Conservation (phyloP, 2,113 vertebrate species). For the Coracopsis vasa region DNA sequence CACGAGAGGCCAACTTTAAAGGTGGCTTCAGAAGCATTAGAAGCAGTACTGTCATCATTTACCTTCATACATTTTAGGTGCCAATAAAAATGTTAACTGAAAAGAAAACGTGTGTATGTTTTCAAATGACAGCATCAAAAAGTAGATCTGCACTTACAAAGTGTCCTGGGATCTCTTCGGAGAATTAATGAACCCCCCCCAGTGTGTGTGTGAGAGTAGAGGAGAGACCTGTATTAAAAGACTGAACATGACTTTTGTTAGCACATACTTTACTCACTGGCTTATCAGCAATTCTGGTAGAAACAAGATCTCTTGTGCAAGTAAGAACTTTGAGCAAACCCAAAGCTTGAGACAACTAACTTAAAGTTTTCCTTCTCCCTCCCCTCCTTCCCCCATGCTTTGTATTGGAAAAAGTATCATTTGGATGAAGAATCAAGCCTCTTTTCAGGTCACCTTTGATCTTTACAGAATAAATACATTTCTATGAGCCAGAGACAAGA, state of each 20-base stretch:
- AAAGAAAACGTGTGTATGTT: neutral
- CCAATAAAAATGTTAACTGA: neutral
- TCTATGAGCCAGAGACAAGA: neutral
- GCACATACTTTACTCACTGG: neutral
- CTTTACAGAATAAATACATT: neutral
- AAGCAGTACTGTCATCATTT: neutral
- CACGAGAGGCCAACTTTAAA: neutral
- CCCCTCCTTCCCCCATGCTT: fast-evolving
- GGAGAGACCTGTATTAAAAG: neutral
- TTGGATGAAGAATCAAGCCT: neutral
- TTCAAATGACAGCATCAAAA: neutral
- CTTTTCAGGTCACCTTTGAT: neutral
- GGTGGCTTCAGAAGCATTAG: neutral
- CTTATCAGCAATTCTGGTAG: neutral
- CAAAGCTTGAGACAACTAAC: neutral
- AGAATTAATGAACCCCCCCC: neutral
- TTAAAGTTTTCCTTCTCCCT: neutral
- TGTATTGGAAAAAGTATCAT: neutral
- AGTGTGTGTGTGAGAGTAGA: neutral
- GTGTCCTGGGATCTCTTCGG: neutral
- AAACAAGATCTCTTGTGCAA: neutral
- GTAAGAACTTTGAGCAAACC: neutral
- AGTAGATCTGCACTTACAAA: neutral
- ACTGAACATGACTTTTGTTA: neutral
- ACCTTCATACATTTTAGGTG: neutral